A percentile compares a stretch with the other conserved stretches of the same genome.
These are phyloP conservation scores for Tinea pellionella DNA, from an alignment of 2,888 invertebrate species.

Conservation along the genomic window DNA sequence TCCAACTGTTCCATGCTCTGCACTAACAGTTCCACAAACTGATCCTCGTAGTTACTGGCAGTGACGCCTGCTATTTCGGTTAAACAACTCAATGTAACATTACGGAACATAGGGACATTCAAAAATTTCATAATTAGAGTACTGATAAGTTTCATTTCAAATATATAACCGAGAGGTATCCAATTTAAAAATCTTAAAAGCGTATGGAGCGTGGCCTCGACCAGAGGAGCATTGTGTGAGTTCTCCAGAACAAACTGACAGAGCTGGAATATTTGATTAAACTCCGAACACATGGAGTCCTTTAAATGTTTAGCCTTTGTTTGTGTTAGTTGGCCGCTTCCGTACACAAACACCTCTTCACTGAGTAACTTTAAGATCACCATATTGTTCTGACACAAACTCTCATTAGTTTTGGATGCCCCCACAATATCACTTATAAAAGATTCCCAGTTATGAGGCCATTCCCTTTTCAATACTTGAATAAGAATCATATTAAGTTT, in stretches of 20 bases:
- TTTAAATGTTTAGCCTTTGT: conserved; percentile 99
- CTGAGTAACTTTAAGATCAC: conserved; percentile 95
- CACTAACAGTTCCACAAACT: conserved; percentile 89
- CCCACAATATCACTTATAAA: conserved; percentile 99
- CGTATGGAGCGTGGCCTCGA: conserved; percentile 96
- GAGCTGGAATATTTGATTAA: conserved; percentile 97
- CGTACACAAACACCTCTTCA: conserved; percentile 99
- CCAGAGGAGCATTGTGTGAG: conserved; percentile 96
- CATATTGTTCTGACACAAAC: conserved; percentile 99
- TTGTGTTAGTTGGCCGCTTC: conserved; percentile 97
- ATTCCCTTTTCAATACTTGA: conserved; percentile 98
- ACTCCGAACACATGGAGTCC: conserved; percentile 99
- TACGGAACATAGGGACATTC: conserved; percentile 96
- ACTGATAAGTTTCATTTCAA: conserved; percentile 96
- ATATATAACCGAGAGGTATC: conserved; percentile 99
- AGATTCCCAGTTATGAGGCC: conserved; percentile 99
- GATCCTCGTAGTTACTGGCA: conserved; percentile 90
- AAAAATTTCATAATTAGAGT: conserved; percentile 97
- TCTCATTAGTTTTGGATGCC: conserved; percentile 98
- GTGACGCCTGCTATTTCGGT: conserved; percentile 97
- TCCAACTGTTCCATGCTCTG: conserved; percentile 94
- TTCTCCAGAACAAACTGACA: conserved; percentile 98
- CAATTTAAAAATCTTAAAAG: conserved; percentile 96
- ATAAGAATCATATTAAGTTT: conserved; percentile 99
- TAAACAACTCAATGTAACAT: conserved; percentile 97